These are phyloP conservation scores for Loris lydekkerianus DNA, from an alignment of 2,797 vertebrate genomes.

Conservation along the genomic window DNA sequence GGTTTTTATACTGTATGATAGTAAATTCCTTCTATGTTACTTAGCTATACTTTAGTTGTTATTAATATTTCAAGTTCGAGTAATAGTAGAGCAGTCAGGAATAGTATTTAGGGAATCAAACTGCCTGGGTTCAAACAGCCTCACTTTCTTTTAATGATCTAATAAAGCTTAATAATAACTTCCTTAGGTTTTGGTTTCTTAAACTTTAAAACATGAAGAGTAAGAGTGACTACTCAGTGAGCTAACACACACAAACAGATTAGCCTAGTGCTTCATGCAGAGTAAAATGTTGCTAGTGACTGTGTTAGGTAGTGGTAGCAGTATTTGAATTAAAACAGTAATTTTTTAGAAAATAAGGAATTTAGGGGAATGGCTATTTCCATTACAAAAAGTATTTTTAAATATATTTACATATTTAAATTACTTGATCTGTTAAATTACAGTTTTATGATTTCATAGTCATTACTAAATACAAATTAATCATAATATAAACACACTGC, in stretches of 20 bases:
- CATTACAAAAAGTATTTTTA: constrained; percentile 9
- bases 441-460: background rate
- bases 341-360: constrained; percentile 37
- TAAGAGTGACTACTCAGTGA: background rate
- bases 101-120: constrained; percentile 43
- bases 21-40: constrained; percentile 1
- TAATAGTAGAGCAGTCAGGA: background rate
- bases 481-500: background rate
- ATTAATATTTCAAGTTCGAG: constrained; percentile 25
- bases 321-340: background rate
- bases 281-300: constrained; percentile 6
- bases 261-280: background rate
- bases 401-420: constrained; percentile 37
- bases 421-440: constrained; percentile 14
- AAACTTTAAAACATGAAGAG: constrained; percentile 1
- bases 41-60: background rate
- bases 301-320: background rate
- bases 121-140: constrained; percentile 4
- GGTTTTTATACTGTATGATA: background rate
- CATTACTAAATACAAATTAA: constrained; percentile 31
- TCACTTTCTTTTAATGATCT: background rate
- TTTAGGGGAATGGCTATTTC: background rate
- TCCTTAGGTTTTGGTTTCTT: constrained; percentile 7
- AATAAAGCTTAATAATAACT: background rate
- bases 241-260: background rate